A percentile compares a stretch with the other conserved stretches of the same genome.
These are phyloP conservation scores for Drosophila pectinifera DNA, from an alignment of 1,140 invertebrate genomes.

Conservation along the genomic window DNA sequence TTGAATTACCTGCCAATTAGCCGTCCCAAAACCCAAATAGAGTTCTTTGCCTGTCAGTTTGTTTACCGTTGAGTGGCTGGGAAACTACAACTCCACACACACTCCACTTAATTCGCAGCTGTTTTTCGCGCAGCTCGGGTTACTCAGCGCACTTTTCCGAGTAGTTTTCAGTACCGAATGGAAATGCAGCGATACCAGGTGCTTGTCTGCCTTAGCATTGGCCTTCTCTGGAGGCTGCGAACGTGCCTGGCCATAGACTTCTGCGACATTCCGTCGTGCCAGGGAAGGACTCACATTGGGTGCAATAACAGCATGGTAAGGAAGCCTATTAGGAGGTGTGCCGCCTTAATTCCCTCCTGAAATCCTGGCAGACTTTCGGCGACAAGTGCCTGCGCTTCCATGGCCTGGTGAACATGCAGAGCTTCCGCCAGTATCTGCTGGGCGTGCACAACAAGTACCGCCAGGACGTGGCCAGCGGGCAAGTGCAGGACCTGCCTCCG, in stretches of 20 bases:
- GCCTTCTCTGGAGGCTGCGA: constrained; percentile 13
- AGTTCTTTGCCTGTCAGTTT: not conserved
- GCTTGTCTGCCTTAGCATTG: not conserved
- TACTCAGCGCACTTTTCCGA: not conserved
- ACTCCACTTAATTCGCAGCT: not conserved
- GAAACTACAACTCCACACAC: constrained; percentile 3
- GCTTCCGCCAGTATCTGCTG: constrained; percentile 43
- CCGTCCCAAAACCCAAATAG: too few species aligned
- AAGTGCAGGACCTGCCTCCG: not conserved
- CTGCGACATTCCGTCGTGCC: constrained; percentile 46
- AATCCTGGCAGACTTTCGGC: constrained; percentile 43
- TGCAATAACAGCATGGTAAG: constrained; percentile 66
- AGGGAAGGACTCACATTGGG: constrained; percentile 40
- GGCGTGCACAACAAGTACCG: constrained; percentile 58
- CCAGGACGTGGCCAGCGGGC: constrained; percentile 41
- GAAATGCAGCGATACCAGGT: constrained; percentile 34
- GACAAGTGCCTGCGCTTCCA: constrained; percentile 34
- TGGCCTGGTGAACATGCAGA: constrained; percentile 47
- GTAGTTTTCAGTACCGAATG: constrained; percentile 12
- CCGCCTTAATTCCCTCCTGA: not conserved
- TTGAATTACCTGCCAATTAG: not conserved
- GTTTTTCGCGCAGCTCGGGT: not conserved
- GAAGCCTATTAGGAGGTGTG: not conserved
- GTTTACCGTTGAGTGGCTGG: not conserved
- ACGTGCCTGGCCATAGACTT: constrained; percentile 46